phyloP scores from a whole-genome alignment of 2,797 vertebrate species.

The Scarus forsteni region DNA sequence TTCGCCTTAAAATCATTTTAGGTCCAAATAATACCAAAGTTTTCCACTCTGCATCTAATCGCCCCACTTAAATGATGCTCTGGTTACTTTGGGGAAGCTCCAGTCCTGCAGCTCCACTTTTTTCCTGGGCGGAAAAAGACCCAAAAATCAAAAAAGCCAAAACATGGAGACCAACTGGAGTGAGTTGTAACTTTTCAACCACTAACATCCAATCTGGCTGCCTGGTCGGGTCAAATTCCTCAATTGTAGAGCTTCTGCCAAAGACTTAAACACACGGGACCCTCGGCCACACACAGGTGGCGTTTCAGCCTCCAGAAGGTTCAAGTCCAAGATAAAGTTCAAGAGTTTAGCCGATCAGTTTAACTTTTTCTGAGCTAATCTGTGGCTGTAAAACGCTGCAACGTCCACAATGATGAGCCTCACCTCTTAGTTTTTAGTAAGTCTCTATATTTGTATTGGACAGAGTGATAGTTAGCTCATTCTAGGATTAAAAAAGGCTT shows the following conservation, averaged over 20 bases:
- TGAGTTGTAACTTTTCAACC: constrained; percentile 19
- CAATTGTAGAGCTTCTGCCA: constrained; percentile 19
- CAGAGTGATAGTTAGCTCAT: too few species aligned
- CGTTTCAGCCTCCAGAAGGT: neutral
- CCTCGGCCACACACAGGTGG: constrained; percentile 19
- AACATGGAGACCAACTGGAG: constrained; percentile 22
- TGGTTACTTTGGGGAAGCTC: constrained; percentile 17
- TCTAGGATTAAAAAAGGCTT: too few species aligned
- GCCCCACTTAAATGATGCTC: constrained; percentile 8
- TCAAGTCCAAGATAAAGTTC: neutral
- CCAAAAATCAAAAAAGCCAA: constrained; percentile 34
- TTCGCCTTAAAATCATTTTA: neutral
- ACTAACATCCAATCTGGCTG: constrained; percentile 35
- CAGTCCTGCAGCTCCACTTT: constrained; percentile 18
- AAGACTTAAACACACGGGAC: constrained; percentile 15
- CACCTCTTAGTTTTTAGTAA: too few species aligned
- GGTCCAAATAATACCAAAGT: neutral
- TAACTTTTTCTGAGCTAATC: neutral
- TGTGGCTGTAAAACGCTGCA: too few species aligned
- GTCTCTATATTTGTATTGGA: too few species aligned
- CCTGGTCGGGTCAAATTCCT: constrained; percentile 26
- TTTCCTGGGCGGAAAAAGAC: constrained; percentile 30
- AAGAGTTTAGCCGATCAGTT: neutral
- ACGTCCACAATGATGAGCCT: too few species aligned
- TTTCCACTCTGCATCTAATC: neutral